A percentile compares a stretch with the other conserved stretches of the same genome.
Evolutionary conservation across 2,113 vertebrate species (phyloP).

Genomic region (Gambusia affinis): DNA sequence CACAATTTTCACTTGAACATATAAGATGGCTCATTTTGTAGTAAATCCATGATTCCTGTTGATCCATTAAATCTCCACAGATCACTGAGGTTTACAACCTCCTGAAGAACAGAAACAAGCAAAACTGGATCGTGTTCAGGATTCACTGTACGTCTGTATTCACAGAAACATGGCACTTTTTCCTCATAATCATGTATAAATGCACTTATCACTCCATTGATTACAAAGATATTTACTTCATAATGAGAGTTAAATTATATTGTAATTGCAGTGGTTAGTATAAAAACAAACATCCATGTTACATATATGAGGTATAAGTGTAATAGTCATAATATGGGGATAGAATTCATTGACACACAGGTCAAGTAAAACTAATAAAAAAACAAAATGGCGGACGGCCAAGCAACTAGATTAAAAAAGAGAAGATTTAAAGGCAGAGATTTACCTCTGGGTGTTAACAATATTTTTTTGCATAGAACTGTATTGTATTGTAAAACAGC

Average conservation of each 20-base stretch:
- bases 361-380: background rate
- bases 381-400: background rate
- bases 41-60: background rate
- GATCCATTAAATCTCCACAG: too few relatives aligned
- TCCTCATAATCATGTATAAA: background rate
- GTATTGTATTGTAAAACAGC: background rate
- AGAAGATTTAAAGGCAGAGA: background rate
- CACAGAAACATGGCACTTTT: too few relatives aligned
- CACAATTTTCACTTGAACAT: background rate
- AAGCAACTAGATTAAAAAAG: background rate
- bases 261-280: background rate
- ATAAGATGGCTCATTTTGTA: background rate
- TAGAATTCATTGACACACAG: background rate
- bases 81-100: background rate
- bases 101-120: background rate
- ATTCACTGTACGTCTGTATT: too few relatives aligned
- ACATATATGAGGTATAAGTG: background rate
- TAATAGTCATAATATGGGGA: background rate
- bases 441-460: background rate
- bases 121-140: too few relatives aligned
- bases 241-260: background rate
- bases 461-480: background rate
- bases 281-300: background rate
- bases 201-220: background rate
- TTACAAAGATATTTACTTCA: background rate